Conservation (phyloP, 2,888 invertebrate species). For the Bugulina stolonifera region DNA sequence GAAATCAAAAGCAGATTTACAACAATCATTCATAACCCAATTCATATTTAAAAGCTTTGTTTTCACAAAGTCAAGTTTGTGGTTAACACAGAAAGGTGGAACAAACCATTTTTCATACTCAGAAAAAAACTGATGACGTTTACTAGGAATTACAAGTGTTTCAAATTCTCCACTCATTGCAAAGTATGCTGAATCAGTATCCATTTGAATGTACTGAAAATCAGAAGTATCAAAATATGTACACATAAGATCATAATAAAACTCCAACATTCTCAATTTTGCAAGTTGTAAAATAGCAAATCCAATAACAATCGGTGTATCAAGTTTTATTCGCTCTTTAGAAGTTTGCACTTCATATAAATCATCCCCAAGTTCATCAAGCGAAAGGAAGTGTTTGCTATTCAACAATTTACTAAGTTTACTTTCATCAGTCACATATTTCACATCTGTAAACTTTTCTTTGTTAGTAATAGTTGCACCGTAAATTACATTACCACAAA, state of each 20-base stretch:
- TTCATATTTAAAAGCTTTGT: not conserved
- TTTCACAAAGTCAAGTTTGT: not conserved
- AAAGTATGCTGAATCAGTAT: not conserved
- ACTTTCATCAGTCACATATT: not conserved
- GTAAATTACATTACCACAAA: not conserved
- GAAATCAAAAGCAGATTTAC: not conserved
- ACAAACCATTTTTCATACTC: constrained; percentile 1
- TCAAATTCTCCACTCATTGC: not conserved
- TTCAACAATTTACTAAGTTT: not conserved
- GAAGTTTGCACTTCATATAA: not conserved
- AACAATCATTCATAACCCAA: not conserved
- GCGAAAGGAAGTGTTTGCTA: not conserved
- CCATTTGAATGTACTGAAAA: constrained; percentile 1
- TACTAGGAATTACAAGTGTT: not conserved
- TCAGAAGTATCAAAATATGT: not conserved
- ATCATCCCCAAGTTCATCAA: not conserved
- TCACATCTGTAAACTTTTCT: not conserved
- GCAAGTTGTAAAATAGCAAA: not conserved
- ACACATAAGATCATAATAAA: not conserved
- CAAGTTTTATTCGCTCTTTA: too few relatives aligned
- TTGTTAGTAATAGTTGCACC: not conserved
- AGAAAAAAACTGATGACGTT: not conserved
- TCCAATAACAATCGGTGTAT: too few relatives aligned
- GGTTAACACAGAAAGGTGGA: not conserved
- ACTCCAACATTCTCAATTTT: not conserved